Evolutionary conservation across 2,113 vertebrate genomes (phyloP).

Genomic region (Balaeniceps rex): DNA sequence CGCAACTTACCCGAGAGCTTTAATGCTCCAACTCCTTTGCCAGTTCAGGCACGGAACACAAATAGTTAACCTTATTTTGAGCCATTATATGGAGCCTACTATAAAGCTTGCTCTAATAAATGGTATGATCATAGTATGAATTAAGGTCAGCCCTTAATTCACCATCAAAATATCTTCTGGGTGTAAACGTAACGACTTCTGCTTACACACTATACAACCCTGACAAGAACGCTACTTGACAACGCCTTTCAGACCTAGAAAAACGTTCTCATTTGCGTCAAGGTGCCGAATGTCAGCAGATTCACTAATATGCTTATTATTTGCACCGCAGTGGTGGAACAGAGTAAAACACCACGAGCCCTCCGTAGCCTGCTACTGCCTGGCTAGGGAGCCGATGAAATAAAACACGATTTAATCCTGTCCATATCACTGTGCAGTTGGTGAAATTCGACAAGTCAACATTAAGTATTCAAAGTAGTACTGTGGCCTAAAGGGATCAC

Average conservation of each 20-base stretch:
- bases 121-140: constrained; percentile 6
- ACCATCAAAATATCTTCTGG: constrained; percentile 43
- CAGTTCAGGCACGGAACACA: not conserved
- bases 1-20: not conserved
- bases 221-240: constrained; percentile 27
- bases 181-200: constrained; percentile 32
- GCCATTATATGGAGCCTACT: not conserved
- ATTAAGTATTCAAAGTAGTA: constrained; percentile 43
- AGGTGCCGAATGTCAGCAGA: constrained; percentile 2
- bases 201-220: not conserved
- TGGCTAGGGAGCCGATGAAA: not conserved
- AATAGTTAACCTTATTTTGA: constrained; percentile 39
- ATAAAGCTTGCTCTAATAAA: constrained; percentile 40
- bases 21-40: not conserved
- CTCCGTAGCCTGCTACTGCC: not conserved
- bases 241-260: constrained; percentile 12
- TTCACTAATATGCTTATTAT: constrained; percentile 27
- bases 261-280: not conserved
- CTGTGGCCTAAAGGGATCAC: constrained; percentile 8
- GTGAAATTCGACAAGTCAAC: constrained; percentile 29
- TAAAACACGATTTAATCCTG: constrained; percentile 7
- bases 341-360: not conserved
- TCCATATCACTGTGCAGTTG: not conserved
- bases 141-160: constrained; percentile 41
- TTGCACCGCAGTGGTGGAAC: not conserved